Conservation (phyloP, 2,797 vertebrate genomes). For the Squalus acanthias region DNA sequence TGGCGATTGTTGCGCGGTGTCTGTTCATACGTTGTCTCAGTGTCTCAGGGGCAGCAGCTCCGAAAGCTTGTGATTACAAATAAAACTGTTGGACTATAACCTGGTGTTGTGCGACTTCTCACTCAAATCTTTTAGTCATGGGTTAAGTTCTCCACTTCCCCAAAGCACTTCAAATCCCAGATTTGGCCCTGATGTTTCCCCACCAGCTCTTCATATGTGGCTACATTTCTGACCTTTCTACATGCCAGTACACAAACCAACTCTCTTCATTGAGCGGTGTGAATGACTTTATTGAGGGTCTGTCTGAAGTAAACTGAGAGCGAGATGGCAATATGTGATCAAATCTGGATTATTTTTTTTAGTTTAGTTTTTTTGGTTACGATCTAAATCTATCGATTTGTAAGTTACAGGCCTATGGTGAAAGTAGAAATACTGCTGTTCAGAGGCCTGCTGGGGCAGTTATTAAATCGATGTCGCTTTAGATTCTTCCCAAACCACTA, state of each 20-base stretch:
- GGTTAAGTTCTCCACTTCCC: background rate
- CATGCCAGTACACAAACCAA: background rate
- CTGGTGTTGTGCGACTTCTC: no score
- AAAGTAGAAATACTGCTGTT: no score
- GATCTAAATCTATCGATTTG: background rate
- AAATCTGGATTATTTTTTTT: background rate
- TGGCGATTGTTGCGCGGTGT: no score
- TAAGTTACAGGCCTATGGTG: no score
- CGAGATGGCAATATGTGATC: background rate
- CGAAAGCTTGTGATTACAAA: no score
- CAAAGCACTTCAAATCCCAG: background rate
- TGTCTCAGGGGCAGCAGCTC: no score
- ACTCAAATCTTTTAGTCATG: background rate
- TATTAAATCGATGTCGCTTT: background rate
- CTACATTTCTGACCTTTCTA: background rate
- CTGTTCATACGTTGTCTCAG: no score
- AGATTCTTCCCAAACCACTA: background rate
- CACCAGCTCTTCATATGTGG: background rate
- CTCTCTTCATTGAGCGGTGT: background rate
- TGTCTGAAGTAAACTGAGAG: no score
- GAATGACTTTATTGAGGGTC: background rate
- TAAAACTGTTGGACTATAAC: no score
- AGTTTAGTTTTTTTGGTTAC: background rate
- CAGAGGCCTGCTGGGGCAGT: background rate
- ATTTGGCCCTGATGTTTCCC: background rate